Conservation (phyloP, 2,113 vertebrate species). For the Romanogobio albipinnatus region DNA sequence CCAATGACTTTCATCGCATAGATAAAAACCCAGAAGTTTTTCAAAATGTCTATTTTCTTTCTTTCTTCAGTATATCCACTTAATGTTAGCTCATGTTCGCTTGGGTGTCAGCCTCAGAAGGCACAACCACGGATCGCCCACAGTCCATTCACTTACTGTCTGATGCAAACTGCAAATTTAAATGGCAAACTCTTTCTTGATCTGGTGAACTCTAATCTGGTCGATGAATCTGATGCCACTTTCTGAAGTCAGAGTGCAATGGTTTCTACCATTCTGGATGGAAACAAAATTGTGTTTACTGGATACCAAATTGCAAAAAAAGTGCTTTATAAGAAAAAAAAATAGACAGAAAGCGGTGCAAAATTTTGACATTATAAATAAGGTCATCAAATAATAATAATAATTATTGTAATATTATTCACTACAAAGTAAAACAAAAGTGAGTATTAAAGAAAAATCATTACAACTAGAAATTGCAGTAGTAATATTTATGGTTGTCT, state of each 20-base stretch:
- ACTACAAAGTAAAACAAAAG: no score
- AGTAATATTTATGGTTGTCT: no score
- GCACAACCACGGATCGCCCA: background rate
- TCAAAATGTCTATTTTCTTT: no score
- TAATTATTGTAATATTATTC: no score
- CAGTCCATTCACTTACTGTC: constrained; percentile 3
- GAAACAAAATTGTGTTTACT: background rate
- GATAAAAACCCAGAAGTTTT: background rate
- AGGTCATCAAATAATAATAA: no score
- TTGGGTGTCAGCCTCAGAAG: background rate
- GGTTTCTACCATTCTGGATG: background rate
- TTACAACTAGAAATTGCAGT: no score
- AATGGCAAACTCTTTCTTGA: background rate
- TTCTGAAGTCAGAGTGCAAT: background rate
- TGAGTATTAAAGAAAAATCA: no score
- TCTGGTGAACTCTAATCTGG: background rate
- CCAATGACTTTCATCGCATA: background rate
- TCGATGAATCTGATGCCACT: constrained; percentile 19
- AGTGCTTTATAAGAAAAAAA: background rate
- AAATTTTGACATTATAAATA: no score
- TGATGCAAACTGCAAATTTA: constrained; percentile 14
- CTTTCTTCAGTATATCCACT: no score
- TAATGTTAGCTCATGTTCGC: background rate
- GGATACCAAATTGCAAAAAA: background rate
- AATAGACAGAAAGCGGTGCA: no score